Evolutionary conservation across 2,888 invertebrate species (phyloP), one percentile per base, ranked within the genome.

Genomic region (Neoitamus cyanurus): DNA sequence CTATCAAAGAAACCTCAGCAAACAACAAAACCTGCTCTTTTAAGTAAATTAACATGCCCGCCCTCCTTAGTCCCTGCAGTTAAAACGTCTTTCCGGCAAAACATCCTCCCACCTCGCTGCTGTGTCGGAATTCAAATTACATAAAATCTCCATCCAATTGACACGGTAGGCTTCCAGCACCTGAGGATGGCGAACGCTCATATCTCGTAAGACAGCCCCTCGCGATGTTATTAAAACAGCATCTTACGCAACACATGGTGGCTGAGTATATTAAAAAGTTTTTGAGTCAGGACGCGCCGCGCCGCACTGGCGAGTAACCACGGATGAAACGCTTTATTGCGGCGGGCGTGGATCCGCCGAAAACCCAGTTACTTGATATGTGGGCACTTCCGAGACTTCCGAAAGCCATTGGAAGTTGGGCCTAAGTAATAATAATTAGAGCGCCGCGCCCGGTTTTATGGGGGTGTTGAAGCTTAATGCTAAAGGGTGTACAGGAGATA

Each of bases 221-320:
- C 7, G 6, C 30, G 70, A 70, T 6, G 15, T 70, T 31, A 70
- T 31, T 70, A 31, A 31, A 70, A 70, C 31, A 70, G 6, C 70
- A 1, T 70, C 70, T 70, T 70, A 70, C 6, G 70, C 70, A 31
- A 31, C 30, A 70, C 31, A 70, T 70, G 28, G 11, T 5, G 25
- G n/a, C 31, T 9, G 30, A 30, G 30, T 30, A 70, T 70, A 70
- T 70, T 70, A 70, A 70, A 70, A 70, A 70, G 70, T 70, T 70
- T 70, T 30, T 70, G 70, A 31, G 9, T 70, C 30, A 30, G 15
- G n/a, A 58, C 7, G 6, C 37, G 37, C 13, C n/a, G n/a, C n/a
- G n/a, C n/a, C n/a, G n/a, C n/a, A n/a, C n/a, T n/a, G n/a, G n/a
- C n/a, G n/a, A n/a, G n/a, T n/a, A n/a, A n/a, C 15, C 20, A 31